phyloP scores from a whole-genome alignment of 1,140 invertebrate species.

The Danaus melanippus region DNA sequence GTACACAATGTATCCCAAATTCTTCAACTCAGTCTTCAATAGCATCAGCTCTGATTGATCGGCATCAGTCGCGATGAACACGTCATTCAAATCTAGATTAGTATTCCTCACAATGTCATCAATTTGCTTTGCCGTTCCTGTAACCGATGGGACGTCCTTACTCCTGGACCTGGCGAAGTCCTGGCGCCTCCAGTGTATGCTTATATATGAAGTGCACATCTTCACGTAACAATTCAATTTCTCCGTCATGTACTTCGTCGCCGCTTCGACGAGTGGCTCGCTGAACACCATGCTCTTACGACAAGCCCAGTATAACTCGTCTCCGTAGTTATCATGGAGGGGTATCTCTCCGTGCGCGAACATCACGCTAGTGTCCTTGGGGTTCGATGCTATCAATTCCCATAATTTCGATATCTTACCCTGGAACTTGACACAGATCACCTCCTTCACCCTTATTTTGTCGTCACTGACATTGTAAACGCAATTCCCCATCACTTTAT shows the following conservation, averaged over 20 bases:
- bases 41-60: constrained; percentile 68
- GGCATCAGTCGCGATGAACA: constrained; percentile 91
- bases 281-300: constrained; percentile 94
- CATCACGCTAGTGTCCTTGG: constrained; percentile 75
- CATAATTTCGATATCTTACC: constrained; percentile 80
- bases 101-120: constrained; percentile 71
- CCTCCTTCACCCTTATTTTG: constrained; percentile 77
- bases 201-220: constrained; percentile 83
- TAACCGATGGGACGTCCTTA: constrained; percentile 80
- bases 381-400: constrained; percentile 64
- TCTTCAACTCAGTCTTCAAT: constrained; percentile 52
- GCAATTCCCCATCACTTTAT: constrained; percentile 75
- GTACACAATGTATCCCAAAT: constrained; percentile 37
- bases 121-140: constrained; percentile 81
- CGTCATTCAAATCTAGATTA: constrained; percentile 71
- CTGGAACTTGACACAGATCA: constrained; percentile 88
- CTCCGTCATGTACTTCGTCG: constrained; percentile 78
- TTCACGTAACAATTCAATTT: constrained; percentile 78
- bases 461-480: constrained; percentile 48
- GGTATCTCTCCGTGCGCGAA: constrained; percentile 91
- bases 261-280: constrained; percentile 77
- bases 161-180: constrained; percentile 84
- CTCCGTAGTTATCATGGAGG: constrained; percentile 90
- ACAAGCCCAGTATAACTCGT: constrained; percentile 86
- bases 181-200: constrained; percentile 85